Conservation (phyloP, 2,113 vertebrate genomes). For the Polypterus senegalus region DNA sequence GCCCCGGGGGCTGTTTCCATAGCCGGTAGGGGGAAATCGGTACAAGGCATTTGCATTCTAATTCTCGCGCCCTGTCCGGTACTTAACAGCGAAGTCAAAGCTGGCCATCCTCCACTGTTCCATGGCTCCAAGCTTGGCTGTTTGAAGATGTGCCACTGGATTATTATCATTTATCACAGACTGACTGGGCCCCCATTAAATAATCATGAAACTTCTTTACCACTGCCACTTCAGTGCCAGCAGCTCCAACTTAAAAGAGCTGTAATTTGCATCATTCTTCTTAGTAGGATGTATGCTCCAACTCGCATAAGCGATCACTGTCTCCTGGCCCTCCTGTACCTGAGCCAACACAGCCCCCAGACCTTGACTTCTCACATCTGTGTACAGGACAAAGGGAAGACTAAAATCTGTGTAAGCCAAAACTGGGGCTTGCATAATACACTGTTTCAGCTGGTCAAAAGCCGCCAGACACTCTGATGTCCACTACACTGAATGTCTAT, state of each 20-base stretch:
- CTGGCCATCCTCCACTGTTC: background rate
- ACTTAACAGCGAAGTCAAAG: too few species aligned
- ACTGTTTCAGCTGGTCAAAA: background rate
- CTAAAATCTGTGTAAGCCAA: background rate
- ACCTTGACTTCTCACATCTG: background rate
- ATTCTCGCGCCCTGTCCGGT: too few species aligned
- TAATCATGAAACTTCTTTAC: background rate
- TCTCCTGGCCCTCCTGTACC: background rate
- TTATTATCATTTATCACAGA: background rate
- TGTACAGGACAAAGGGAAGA: background rate
- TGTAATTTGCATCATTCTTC: slow-evolving; percentile 1
- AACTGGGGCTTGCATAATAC: background rate
- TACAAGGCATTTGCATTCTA: too few species aligned
- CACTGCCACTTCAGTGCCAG: background rate
- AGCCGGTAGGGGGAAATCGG: too few species aligned
- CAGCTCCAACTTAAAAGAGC: slow-evolving; percentile 1
- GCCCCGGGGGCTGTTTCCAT: too few species aligned
- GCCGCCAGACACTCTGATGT: too few species aligned
- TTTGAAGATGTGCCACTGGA: background rate
- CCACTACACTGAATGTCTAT: too few species aligned
- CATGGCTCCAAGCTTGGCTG: background rate
- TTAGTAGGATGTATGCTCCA: background rate
- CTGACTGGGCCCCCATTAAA: too few species aligned
- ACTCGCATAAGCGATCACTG: background rate
- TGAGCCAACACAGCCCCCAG: background rate